These are phyloP conservation scores for Halesus radiatus DNA, from an alignment of 1,140 invertebrate species.

Conservation along the genomic window DNA sequence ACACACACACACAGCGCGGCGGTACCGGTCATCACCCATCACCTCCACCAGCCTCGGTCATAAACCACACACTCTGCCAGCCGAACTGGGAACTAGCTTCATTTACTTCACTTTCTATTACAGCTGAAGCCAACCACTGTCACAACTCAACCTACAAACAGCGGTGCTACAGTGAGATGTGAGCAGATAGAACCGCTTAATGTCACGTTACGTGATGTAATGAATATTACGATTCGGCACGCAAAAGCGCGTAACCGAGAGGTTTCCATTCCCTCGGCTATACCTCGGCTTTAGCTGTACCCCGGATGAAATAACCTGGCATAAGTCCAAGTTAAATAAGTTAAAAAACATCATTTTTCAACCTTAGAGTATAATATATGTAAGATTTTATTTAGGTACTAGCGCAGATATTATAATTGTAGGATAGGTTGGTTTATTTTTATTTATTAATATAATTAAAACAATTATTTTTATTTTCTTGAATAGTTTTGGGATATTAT, in stretches of 20 bases:
- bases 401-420: too few species aligned
- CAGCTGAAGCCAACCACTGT: background rate
- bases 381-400: too few species aligned
- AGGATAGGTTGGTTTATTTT: too few species aligned
- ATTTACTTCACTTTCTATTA: conserved; percentile 30
- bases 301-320: too few species aligned
- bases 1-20: background rate
- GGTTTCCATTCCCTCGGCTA: background rate
- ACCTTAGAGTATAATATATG: too few species aligned
- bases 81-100: background rate
- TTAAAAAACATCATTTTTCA: too few species aligned
- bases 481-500: too few species aligned
- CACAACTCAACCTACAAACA: background rate
- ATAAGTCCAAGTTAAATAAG: too few species aligned
- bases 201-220: background rate
- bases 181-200: background rate
- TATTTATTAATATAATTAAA: too few species aligned
- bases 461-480: too few species aligned
- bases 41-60: background rate
- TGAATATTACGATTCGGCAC: background rate
- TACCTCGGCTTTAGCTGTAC: too few species aligned
- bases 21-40: background rate
- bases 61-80: background rate
- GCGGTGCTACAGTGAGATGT: background rate
- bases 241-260: background rate